Conservation (phyloP, 1,140 invertebrate species). For the Rhopalosiphum padi region DNA sequence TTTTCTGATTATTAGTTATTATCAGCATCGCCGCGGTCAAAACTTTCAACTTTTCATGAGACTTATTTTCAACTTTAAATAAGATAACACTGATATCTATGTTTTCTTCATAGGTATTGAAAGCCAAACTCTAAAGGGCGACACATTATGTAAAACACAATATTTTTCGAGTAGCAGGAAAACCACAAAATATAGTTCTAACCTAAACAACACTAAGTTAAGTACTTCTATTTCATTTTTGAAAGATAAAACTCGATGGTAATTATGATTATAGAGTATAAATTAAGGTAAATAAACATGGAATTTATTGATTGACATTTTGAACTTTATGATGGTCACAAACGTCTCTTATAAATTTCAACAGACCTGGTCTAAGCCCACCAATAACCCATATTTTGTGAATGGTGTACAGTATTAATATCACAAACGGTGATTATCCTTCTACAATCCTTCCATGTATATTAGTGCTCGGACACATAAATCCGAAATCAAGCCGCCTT, state of each 20-base stretch:
- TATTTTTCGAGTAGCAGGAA: not conserved
- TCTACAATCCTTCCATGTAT: not conserved
- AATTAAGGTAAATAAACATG: not conserved
- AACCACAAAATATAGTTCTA: not conserved
- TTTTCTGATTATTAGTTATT: not conserved
- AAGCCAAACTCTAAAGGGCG: not conserved
- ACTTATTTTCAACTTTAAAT: not conserved
- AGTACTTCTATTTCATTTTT: not conserved
- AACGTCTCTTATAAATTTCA: not conserved
- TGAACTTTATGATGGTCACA: not conserved
- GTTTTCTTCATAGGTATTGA: not conserved
- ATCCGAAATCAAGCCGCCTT: too few relatives aligned
- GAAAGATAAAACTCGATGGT: not conserved
- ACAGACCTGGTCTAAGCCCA: not conserved
- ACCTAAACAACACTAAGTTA: not conserved
- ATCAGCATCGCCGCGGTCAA: not conserved
- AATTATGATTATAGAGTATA: not conserved
- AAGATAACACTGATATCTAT: not conserved
- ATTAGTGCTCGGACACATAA: too few relatives aligned
- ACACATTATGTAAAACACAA: not conserved
- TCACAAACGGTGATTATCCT: not conserved
- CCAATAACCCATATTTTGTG: not conserved
- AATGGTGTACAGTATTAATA: not conserved
- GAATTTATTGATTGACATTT: not conserved
- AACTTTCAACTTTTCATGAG: not conserved